Evolutionary conservation across 2,888 invertebrate species (phyloP).

Genomic region (Electrophaes corylata): DNA sequence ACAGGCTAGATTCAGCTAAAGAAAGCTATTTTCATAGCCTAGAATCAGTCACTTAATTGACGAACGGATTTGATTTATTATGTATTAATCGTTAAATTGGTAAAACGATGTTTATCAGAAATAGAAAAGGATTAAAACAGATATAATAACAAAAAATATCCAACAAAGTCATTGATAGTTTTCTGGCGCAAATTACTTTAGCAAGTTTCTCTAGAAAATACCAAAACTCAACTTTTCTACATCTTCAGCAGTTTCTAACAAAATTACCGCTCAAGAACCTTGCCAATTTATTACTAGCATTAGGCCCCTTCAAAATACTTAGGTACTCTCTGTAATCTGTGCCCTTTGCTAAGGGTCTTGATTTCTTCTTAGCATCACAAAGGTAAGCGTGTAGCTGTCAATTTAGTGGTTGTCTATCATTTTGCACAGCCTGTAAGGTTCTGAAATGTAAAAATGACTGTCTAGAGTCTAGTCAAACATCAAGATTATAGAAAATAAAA

Average conservation of each 20-base stretch:
- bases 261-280: neutral
- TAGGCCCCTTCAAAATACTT: neutral
- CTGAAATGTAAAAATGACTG: too few species aligned
- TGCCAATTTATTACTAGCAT: slow-evolving; percentile 12
- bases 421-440: too few species aligned
- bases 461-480: too few species aligned
- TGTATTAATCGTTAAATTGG: too few species aligned
- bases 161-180: neutral
- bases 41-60: too few species aligned
- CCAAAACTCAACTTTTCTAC: neutral
- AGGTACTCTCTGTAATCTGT: neutral
- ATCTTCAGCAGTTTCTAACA: slow-evolving; percentile 9
- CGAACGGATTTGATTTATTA: too few species aligned
- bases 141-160: neutral
- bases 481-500: too few species aligned
- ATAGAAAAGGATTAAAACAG: too few species aligned
- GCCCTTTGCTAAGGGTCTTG: slow-evolving; percentile 31
- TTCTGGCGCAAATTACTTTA: neutral
- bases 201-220: neutral
- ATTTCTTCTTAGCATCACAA: slow-evolving; percentile 39
- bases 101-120: too few species aligned
- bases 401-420: neutral
- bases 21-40: too few species aligned
- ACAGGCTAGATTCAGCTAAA: too few species aligned
- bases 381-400: neutral